A percentile compares a stretch with the other conserved stretches of the same genome.
Conservation (phyloP, 2,113 vertebrate genomes). For the Lichenostomus cassidix region DNA sequence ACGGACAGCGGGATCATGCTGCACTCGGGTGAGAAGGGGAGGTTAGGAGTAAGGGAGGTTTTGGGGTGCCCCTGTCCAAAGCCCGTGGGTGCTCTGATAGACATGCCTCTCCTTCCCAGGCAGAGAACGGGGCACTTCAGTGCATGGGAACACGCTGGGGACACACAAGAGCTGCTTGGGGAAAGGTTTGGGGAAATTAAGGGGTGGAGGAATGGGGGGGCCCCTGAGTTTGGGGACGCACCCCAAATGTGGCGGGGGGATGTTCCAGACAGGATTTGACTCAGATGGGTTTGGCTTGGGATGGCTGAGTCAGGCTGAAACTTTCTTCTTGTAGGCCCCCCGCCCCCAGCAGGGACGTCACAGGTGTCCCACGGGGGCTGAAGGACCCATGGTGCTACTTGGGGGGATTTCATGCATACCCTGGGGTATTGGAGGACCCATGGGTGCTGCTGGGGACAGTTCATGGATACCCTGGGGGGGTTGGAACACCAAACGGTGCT, state of each 20-base stretch:
- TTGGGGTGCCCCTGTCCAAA: not conserved
- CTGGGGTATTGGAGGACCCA: not conserved
- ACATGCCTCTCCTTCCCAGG: not conserved
- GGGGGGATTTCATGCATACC: not conserved
- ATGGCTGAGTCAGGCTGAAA: conserved; percentile 7
- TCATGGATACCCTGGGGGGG: not conserved
- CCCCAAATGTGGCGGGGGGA: not conserved
- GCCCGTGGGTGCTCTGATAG: not conserved
- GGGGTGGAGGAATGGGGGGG: not conserved
- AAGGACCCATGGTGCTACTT: not conserved
- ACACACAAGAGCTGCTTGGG: not conserved
- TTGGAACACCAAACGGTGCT: not conserved
- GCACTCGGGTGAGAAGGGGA: not conserved
- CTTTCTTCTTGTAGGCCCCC: not conserved
- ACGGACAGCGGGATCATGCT: not conserved
- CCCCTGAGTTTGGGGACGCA: not conserved
- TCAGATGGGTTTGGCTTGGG: not conserved
- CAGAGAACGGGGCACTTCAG: not conserved
- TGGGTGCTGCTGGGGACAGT: not conserved
- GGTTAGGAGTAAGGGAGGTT: too few relatives aligned
- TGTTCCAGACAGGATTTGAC: not conserved
- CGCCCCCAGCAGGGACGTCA: not conserved
- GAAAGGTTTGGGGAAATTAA: not conserved
- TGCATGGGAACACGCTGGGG: not conserved
- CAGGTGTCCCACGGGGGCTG: not conserved